phyloP scores from a whole-genome alignment of 2,113 vertebrate genomes.

The Hippocampus mohnikei region DNA sequence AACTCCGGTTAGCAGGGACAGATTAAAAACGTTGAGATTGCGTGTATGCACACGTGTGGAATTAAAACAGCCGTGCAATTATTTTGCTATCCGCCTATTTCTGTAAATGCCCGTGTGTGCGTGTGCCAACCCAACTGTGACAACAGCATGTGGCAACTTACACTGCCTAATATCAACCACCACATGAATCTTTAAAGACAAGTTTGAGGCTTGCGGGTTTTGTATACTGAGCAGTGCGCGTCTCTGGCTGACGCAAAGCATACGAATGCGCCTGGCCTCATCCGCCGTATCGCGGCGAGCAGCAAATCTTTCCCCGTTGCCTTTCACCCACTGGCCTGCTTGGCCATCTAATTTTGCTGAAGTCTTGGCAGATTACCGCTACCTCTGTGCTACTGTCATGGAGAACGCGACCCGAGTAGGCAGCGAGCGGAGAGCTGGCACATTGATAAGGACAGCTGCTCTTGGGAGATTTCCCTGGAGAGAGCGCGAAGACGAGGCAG shows the following conservation, averaged over 20 bases:
- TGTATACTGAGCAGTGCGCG: constrained; percentile 17
- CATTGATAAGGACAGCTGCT: constrained; percentile 75
- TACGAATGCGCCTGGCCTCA: constrained; percentile 48
- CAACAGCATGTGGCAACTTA: too few species aligned
- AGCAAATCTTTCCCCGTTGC: constrained; percentile 67
- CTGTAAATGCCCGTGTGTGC: too few species aligned
- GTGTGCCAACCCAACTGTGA: too few species aligned
- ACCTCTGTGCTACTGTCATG: constrained; percentile 71
- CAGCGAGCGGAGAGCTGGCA: constrained; percentile 61
- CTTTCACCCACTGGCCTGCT: constrained; percentile 39
- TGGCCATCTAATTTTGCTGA: constrained; percentile 73
- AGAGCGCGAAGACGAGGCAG: constrained; percentile 56
- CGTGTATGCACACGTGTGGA: too few species aligned
- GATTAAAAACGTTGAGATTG: too few species aligned
- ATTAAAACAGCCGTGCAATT: too few species aligned
- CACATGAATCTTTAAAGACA: constrained; percentile 20
- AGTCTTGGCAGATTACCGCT: constrained; percentile 69
- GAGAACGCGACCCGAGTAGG: constrained; percentile 57
- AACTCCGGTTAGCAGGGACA: too few species aligned
- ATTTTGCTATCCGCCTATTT: too few species aligned
- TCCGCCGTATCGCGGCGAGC: constrained; percentile 58
- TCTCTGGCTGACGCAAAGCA: constrained; percentile 44
- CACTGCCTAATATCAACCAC: too few species aligned
- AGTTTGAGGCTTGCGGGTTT: constrained; percentile 7
- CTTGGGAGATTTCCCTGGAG: constrained; percentile 78